phyloP scores from a whole-genome alignment of 2,113 vertebrate species.

The Coracopsis vasa region DNA sequence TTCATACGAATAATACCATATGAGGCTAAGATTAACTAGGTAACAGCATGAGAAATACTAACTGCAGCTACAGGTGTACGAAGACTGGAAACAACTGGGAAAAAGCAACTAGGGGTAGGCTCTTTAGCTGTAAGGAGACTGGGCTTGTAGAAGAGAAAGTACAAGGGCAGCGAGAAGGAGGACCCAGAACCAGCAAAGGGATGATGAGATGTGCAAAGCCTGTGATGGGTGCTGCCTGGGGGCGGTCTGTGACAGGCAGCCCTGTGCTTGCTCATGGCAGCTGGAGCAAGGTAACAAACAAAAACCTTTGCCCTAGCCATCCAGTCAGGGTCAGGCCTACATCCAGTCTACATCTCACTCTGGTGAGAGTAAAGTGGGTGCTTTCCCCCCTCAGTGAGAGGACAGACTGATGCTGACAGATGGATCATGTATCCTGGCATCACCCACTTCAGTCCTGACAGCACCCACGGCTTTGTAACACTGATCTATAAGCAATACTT shows the following conservation, averaged over 20 bases:
- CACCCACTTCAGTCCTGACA: not conserved
- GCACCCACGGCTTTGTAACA: not conserved
- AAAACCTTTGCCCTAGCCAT: not conserved
- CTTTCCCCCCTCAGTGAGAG: not conserved
- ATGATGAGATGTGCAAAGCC: not conserved
- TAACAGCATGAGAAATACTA: not conserved
- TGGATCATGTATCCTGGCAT: not conserved
- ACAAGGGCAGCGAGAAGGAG: not conserved
- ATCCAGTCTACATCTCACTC: too few species aligned
- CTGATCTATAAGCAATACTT: not conserved
- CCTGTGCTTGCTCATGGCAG: not conserved
- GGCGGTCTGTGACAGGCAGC: accelerated
- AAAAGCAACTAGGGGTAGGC: not conserved
- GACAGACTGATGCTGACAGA: not conserved
- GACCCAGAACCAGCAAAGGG: not conserved
- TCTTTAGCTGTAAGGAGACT: not conserved
- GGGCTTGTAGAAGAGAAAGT: not conserved
- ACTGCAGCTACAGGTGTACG: not conserved
- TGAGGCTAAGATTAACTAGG: not conserved
- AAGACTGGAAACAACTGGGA: not conserved
- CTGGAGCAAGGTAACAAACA: accelerated
- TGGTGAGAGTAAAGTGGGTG: not conserved
- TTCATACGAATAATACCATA: accelerated
- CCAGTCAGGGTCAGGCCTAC: not conserved
- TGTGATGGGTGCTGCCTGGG: not conserved